phyloP scores from a whole-genome alignment of 2,113 vertebrate genomes.

The Barbus barbus region DNA sequence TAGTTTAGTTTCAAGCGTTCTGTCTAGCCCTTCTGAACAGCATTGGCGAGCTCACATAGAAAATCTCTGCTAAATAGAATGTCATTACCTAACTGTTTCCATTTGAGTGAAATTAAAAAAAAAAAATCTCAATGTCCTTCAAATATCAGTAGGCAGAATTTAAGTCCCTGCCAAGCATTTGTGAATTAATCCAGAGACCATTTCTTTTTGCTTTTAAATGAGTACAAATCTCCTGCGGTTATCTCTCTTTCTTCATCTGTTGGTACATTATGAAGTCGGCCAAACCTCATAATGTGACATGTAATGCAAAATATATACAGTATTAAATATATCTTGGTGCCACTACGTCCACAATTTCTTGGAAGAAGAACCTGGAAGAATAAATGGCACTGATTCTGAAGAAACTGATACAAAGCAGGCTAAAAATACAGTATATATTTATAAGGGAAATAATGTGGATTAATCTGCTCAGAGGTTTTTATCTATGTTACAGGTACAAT shows the following conservation, averaged over 20 bases:
- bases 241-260: not conserved
- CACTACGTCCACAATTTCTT: not conserved
- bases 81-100: slow-evolving; percentile 18
- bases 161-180: not conserved
- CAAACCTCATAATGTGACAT: slow-evolving; percentile 10
- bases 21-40: not conserved
- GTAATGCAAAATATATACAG: not conserved
- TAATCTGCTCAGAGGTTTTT: not conserved
- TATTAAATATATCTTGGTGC: not conserved
- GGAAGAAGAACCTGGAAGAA: not conserved
- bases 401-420: not conserved
- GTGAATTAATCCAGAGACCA: slow-evolving; percentile 12
- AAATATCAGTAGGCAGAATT: not conserved
- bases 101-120: not conserved
- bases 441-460: not conserved
- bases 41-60: not conserved
- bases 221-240: not conserved
- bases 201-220: not conserved
- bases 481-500: too few relatives aligned
- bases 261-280: not conserved
- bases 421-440: not conserved
- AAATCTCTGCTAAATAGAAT: not conserved
- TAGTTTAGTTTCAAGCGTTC: not conserved
- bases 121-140: not conserved
- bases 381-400: not conserved